phyloP scores from a whole-genome alignment of 2,888 invertebrate genomes.

The Physocephala rufipes region DNA sequence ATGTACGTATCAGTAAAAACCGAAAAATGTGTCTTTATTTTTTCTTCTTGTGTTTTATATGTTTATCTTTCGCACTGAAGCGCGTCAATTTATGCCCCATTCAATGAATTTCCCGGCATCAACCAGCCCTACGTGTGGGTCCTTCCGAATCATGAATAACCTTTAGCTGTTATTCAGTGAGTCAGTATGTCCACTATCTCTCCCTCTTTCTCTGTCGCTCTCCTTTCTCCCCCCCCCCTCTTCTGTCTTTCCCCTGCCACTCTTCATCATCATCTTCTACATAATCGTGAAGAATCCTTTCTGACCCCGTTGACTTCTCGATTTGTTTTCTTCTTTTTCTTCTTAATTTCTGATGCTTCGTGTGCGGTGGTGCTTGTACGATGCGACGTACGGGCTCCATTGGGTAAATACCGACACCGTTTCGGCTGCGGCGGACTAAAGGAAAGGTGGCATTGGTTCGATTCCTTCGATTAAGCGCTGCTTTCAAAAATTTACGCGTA shows the following conservation, averaged over 20 bases:
- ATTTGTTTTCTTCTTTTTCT: background rate
- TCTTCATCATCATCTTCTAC: too few relatives aligned
- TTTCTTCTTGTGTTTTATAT: conserved; percentile 23
- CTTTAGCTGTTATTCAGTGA: conserved; percentile 1
- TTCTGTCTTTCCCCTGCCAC: too few relatives aligned
- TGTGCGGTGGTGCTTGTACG: background rate
- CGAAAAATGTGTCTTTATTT: too few relatives aligned
- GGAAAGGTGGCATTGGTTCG: background rate
- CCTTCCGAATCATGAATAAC: conserved; percentile 26
- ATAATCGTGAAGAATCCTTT: too few relatives aligned
- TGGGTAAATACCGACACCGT: conserved; percentile 6
- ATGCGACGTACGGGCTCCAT: background rate
- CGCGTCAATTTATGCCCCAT: conserved; percentile 28
- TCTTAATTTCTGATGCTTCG: conserved; percentile 15
- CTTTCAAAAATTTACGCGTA: conserved; percentile 8
- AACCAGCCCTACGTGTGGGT: conserved; percentile 35
- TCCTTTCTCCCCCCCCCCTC: too few relatives aligned
- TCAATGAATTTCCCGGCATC: conserved; percentile 7
- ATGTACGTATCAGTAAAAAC: too few relatives aligned
- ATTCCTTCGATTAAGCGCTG: conserved; percentile 21
- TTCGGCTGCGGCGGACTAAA: background rate
- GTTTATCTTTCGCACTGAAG: conserved; percentile 26
- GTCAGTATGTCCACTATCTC: background rate
- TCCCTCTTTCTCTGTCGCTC: background rate
- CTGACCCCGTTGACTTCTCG: too few relatives aligned